phyloP scores from a whole-genome alignment of 2,113 vertebrate genomes.

The Aplodontia rufa region DNA sequence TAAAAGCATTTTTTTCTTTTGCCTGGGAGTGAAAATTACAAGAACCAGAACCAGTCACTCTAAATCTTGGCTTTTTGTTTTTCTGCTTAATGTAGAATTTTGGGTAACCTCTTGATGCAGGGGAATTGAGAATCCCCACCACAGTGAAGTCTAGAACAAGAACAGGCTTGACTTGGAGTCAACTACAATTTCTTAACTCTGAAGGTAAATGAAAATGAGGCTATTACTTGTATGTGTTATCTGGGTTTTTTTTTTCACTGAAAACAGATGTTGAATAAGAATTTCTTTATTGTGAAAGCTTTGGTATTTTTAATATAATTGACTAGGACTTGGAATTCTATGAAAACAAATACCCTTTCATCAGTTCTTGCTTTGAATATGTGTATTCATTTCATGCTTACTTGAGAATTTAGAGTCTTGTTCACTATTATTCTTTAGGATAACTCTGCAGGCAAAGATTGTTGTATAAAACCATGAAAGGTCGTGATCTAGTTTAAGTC shows the following conservation, averaged over 20 bases:
- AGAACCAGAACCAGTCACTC: slow-evolving; percentile 67
- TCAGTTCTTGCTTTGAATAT: slow-evolving; percentile 21
- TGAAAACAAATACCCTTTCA: slow-evolving; percentile 17
- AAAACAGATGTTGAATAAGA: slow-evolving; percentile 75
- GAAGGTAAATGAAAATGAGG: slow-evolving; percentile 66
- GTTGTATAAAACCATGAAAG: background rate
- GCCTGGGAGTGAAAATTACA: slow-evolving; percentile 69
- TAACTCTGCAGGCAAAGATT: background rate
- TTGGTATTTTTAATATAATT: slow-evolving; percentile 71
- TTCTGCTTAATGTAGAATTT: slow-evolving; percentile 72
- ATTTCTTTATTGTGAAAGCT: slow-evolving; percentile 74
- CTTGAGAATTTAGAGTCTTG: slow-evolving; percentile 24
- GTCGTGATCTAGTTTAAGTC: background rate
- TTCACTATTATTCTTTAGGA: background rate
- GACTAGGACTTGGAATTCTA: slow-evolving; percentile 64
- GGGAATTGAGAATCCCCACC: slow-evolving; percentile 60
- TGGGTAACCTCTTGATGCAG: slow-evolving; percentile 65
- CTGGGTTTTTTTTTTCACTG: slow-evolving; percentile 59
- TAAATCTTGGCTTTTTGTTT: slow-evolving; percentile 76
- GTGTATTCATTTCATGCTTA: background rate
- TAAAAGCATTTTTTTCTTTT: slow-evolving; percentile 54
- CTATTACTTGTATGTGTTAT: slow-evolving; percentile 61
- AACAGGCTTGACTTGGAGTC: slow-evolving; percentile 57
- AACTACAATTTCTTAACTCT: slow-evolving; percentile 68
- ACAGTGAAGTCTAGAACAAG: slow-evolving; percentile 55